Conservation (phyloP, 2,113 vertebrate species). For the Carollia perspicillata region DNA sequence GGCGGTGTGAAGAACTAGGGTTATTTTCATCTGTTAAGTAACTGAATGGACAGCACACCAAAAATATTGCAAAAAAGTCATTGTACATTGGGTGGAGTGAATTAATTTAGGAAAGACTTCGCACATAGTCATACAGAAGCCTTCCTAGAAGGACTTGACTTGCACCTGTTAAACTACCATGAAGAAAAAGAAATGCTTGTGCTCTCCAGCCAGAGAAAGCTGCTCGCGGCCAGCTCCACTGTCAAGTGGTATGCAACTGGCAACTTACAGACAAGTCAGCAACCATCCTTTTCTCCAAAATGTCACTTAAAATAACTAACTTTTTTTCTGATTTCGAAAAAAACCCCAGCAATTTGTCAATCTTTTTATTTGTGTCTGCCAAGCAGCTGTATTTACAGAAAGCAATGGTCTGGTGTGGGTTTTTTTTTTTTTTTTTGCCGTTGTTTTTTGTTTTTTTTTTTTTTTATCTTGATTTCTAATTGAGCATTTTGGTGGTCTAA, state of each 20-base stretch:
- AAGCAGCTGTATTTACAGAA: constrained; percentile 74
- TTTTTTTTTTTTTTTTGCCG: neutral
- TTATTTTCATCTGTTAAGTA: constrained; percentile 31
- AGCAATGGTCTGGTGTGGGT: neutral
- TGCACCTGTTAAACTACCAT: constrained; percentile 63
- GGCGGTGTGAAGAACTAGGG: neutral
- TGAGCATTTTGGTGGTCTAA: constrained; percentile 50
- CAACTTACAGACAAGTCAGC: neutral
- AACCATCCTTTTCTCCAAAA: neutral
- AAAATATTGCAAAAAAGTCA: constrained; percentile 11
- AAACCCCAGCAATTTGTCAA: neutral
- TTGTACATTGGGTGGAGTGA: constrained; percentile 9
- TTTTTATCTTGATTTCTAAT: constrained; percentile 36
- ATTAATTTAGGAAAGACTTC: constrained; percentile 51
- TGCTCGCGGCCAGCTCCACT: neutral
- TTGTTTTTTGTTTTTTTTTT: too few species aligned
- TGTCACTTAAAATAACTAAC: constrained; percentile 48
- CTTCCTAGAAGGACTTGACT: neutral
- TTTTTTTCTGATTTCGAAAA: constrained; percentile 14
- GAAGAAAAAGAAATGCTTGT: neutral
- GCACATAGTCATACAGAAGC: neutral
- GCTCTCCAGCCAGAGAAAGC: neutral
- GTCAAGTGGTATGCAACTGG: neutral
- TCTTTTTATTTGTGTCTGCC: constrained; percentile 52
- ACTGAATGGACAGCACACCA: neutral